Percentiles rank a stretch among this genome's conserved stretches.
These are phyloP conservation scores for Nylanderia fulva DNA, from an alignment of 1,140 invertebrate species.

Conservation along the genomic window DNA sequence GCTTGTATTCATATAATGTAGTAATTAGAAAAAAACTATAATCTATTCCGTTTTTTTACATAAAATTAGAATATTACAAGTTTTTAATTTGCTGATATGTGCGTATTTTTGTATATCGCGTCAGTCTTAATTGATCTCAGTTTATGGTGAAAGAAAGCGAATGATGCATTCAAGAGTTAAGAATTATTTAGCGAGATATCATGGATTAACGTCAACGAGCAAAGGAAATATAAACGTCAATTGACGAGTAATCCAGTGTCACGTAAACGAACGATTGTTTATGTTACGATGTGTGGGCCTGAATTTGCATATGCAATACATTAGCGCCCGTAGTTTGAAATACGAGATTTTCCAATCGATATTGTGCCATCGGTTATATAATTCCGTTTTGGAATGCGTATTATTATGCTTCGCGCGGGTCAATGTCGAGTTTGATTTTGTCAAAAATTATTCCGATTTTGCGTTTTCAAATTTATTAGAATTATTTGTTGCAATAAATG, in stretches of 20 bases:
- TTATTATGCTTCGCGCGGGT: background rate
- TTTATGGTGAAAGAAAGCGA: background rate
- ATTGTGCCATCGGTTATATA: background rate
- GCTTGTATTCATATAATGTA: background rate
- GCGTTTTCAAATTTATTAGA: background rate
- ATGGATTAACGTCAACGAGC: slow-evolving; percentile 27
- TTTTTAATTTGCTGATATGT: slow-evolving; percentile 20
- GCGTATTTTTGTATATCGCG: background rate
- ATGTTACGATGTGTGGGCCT: background rate
- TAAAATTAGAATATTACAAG: background rate
- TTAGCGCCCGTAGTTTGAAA: slow-evolving; percentile 12
- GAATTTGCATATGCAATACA: background rate
- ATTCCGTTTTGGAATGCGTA: background rate
- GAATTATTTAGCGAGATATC: slow-evolving; percentile 25
- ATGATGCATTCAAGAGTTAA: slow-evolving; percentile 48
- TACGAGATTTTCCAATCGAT: background rate
- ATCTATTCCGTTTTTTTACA: background rate
- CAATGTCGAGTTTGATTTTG: background rate
- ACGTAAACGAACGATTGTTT: slow-evolving; percentile 14
- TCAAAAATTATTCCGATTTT: slow-evolving; percentile 24
- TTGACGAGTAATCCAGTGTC: slow-evolving; percentile 39
- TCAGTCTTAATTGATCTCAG: slow-evolving; percentile 41
- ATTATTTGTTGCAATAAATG: background rate
- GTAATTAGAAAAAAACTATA: background rate
- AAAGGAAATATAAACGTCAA: slow-evolving; percentile 45